Percentiles rank a stretch among this genome's conserved stretches.
Evolutionary conservation across 1,140 invertebrate species (phyloP).

Genomic region (Bursaphelenchus mucronatus): DNA sequence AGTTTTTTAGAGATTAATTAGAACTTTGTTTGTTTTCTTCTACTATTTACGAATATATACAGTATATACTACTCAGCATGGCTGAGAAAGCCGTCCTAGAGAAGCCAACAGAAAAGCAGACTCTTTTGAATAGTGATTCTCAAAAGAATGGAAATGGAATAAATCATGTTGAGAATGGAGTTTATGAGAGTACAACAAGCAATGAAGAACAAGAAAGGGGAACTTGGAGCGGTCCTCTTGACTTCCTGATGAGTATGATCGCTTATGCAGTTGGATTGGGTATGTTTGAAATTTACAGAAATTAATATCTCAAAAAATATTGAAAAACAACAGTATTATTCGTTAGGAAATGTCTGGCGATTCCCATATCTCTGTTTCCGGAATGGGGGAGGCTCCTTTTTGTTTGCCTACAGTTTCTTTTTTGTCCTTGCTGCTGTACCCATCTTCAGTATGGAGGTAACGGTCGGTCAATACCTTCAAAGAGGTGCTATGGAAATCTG

Average conservation of each 20-base stretch:
- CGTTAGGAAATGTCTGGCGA: slow-evolving; percentile 63
- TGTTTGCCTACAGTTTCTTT: slow-evolving; percentile 56
- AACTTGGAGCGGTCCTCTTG: slow-evolving; percentile 53
- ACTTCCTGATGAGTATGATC: slow-evolving; percentile 64
- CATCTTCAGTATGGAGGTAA: slow-evolving; percentile 71
- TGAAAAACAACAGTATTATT: slow-evolving; percentile 21
- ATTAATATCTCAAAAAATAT: slow-evolving; percentile 16
- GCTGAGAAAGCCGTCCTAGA: too few relatives aligned
- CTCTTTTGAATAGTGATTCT: too few relatives aligned
- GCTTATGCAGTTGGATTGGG: slow-evolving; percentile 81
- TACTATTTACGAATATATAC: too few relatives aligned
- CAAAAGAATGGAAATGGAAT: too few relatives aligned
- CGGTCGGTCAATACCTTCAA: slow-evolving; percentile 74
- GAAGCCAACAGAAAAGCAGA: too few relatives aligned
- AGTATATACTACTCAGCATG: too few relatives aligned
- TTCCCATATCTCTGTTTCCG: slow-evolving; percentile 65
- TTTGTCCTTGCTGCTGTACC: slow-evolving; percentile 68
- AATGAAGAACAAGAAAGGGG: slow-evolving; percentile 32
- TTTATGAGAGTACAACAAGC: too few relatives aligned
- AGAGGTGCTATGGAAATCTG: slow-evolving; percentile 74
- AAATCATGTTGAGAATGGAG: too few relatives aligned
- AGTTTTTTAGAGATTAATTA: too few relatives aligned
- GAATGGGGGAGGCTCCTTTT: slow-evolving; percentile 62
- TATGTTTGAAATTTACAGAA: slow-evolving; percentile 16
- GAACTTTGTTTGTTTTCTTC: too few relatives aligned